phyloP scores from a whole-genome alignment of 2,888 invertebrate genomes.

The Thera obeliscata region DNA sequence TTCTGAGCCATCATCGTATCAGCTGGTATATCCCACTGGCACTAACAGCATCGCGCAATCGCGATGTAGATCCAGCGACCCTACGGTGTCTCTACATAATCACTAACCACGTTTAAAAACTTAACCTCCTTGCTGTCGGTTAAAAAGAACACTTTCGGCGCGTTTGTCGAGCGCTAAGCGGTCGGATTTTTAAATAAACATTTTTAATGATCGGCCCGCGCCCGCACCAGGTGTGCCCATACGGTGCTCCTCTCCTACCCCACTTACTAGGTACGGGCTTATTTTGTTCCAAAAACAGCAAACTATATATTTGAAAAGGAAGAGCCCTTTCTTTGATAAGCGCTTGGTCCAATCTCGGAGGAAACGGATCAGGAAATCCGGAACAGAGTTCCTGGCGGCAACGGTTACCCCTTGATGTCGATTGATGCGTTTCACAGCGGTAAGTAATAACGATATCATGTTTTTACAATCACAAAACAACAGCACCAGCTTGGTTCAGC shows the following conservation, averaged over 20 bases:
- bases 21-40: no score
- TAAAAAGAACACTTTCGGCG: conserved; percentile 55
- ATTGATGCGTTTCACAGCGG: conserved; percentile 10
- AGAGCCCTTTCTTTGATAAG: conserved; percentile 42
- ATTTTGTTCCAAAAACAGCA: conserved; percentile 81
- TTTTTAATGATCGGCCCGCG: conserved; percentile 83
- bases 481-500: not conserved
- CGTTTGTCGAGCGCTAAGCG: conserved; percentile 72
- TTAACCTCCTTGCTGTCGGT: conserved; percentile 15
- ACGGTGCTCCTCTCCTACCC: conserved; percentile 67
- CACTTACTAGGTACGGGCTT: conserved; percentile 50
- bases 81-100: no score
- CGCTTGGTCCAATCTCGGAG: conserved; percentile 13
- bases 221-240: conserved; percentile 80
- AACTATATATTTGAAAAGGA: conserved; percentile 64
- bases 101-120: not conserved
- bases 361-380: conserved; percentile 32
- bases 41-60: no score
- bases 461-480: conserved; percentile 3
- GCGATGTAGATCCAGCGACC: no score
- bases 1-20: not conserved
- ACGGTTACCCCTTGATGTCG: conserved; percentile 5
- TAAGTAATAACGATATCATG: conserved; percentile 5
- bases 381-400: conserved; percentile 26
- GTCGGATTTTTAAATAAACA: conserved; percentile 85